phyloP scores from a whole-genome alignment of 2,888 invertebrate genomes.

The Adelphocoris suturalis region DNA sequence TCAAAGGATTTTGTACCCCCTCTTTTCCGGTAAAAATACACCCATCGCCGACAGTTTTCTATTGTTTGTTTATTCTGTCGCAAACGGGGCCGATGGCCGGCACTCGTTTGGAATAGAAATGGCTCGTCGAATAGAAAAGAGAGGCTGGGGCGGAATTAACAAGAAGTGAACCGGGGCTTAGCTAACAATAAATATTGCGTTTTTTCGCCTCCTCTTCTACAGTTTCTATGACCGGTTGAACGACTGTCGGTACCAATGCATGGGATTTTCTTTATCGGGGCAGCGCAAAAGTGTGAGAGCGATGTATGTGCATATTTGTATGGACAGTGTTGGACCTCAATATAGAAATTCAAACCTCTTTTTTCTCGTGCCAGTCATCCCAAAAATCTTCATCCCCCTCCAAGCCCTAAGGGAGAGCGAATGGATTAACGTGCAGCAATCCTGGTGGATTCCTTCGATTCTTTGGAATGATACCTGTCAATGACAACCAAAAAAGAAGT shows the following conservation, averaged over 20 bases:
- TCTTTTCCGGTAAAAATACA: not conserved
- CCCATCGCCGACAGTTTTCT: not conserved
- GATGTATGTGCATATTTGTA: too few relatives aligned
- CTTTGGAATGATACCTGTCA: too few relatives aligned
- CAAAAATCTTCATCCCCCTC: too few relatives aligned
- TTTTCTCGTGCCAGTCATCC: too few relatives aligned
- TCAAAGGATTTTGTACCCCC: not conserved
- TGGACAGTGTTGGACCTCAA: too few relatives aligned
- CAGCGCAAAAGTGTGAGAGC: too few relatives aligned
- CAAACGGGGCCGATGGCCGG: slow-evolving; percentile 19
- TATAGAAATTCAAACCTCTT: too few relatives aligned
- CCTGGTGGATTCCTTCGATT: too few relatives aligned
- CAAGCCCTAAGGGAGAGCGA: too few relatives aligned
- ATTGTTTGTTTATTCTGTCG: slow-evolving; percentile 39
- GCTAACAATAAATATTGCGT: slow-evolving; percentile 8
- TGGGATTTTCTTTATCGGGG: too few relatives aligned
- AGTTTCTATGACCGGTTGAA: slow-evolving; percentile 30
- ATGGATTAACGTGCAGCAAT: too few relatives aligned
- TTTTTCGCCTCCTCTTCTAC: not conserved
- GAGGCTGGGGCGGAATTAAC: slow-evolving; percentile 20
- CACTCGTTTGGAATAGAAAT: slow-evolving; percentile 10
- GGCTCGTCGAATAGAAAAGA: slow-evolving; percentile 14
- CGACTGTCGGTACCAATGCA: not conserved
- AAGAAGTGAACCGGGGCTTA: slow-evolving; percentile 15
- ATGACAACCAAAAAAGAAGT: too few relatives aligned